Base-by-base conservation (phyloP, 2,888 invertebrate genomes). In the Epinotia brunnichana region DNA sequence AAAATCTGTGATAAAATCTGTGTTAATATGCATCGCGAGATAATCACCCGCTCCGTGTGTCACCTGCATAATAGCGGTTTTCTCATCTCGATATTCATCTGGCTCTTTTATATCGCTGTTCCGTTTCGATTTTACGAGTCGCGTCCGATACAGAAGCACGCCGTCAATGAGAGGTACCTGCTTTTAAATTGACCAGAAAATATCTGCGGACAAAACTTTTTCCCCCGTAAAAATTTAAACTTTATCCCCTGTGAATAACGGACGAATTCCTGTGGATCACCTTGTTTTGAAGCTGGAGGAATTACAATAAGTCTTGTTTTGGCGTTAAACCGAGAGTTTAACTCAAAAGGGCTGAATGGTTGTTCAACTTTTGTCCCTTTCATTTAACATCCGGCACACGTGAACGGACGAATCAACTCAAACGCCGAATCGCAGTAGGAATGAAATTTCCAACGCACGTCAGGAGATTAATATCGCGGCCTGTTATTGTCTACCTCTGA, bases 31-130 rank as follows among this genome's bases (percentile, higher is more conserved):
- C n/a, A n/a, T n/a, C 24, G 54, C 44, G 10, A n/a, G 44, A 61
- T 72, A 62, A 56, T 48, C 67, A 39, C 2, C 24, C 15, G 51
- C 51, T 19, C 81, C 73, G 86, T 88, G 77, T 80, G 84, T 85
- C 83, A 79, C 80, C 75, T 79, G 81, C 81, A 87, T 87, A 89
- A 87, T 85, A 83, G 87, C 85, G 87, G 87, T 87, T 88, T 86
- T 86, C 87, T 87, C 90, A 89, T 91, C 87, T 84, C 86, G 86
- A 90, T 89, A 90, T 91, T 90, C 90, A 90, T 90, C 89, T 87
- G 83, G 84, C 84, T 81, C 83, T 89, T 90, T 90, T 89, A 89
- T 86, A 88, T 86, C 85, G 84, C 82, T 83, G 83, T 81, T 87
- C 87, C 87, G 89, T 90, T 90, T 89, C 89, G 88, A 88, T 89